Base-by-base conservation (phyloP, 2,113 vertebrate genomes). In the Sminthopsis crassicaudata region DNA sequence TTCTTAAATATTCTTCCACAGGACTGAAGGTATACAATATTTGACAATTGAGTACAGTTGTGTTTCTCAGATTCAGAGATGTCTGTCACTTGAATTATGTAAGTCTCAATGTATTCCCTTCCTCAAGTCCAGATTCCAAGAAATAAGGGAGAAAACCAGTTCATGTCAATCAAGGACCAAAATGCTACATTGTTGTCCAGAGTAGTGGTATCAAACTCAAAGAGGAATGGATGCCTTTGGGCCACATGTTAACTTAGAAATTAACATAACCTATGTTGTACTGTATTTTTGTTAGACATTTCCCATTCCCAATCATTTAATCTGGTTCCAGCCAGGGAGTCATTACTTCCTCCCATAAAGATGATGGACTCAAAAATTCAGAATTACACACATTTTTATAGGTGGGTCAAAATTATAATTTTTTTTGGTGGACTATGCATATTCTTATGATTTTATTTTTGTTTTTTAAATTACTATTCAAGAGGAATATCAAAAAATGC, bases 21-120 rank as follows among this genome's bases (percentile, higher is more conserved):
- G 51, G 0, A 14, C 48, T 94, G 92, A 42, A 94, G 42, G 30
- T n/a, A 60, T 88, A 67, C 30, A 22, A 30, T 27, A 26, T 7
- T 76, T 92, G 67, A 90, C n/a, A 76, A 42, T n/a, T 22, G 36
- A 42, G 7, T 42, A 42, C 36, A 42, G 92, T n/a, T 91, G n/a
- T 1, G 11, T 14, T 53, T 22, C 94, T 24, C 52, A 94, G 92
- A 90, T 91, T 94, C 57, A 89, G 95, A 30, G 54, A n/a, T 91
- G 51, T 52, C 95, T n/a, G n/a, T n/a, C n/a, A n/a, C 22, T 5
- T 92, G 50, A 91, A 93, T 76, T 90, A 93, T 88, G 55, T 89
- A 97, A 95, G 54, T 93, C 84, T 96, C 91, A 53, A 90, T 92
- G 48, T 90, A 96, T 51, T 95, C 94, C 89, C 93, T 93, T 92